These are phyloP conservation scores for Mayetiola destructor DNA, from an alignment of 2,888 invertebrate species.

Conservation along the genomic window DNA sequence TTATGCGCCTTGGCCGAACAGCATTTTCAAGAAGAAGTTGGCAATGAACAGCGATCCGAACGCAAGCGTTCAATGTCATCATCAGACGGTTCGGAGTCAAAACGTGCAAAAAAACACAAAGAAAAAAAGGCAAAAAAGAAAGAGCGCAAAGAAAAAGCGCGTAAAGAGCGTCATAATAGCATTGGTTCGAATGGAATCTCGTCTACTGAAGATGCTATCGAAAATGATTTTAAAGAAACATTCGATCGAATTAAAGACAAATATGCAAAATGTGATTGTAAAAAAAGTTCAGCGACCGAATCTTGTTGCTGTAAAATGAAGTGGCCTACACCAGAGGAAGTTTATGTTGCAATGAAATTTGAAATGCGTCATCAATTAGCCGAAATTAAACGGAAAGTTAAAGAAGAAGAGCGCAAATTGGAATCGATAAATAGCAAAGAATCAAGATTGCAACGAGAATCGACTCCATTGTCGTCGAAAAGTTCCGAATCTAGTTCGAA, in stretches of 20 bases:
- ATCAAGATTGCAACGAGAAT: constrained; percentile 16
- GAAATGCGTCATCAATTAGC: constrained; percentile 70
- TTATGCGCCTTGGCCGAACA: constrained; percentile 76
- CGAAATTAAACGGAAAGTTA: constrained; percentile 65
- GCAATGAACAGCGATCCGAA: constrained; percentile 26
- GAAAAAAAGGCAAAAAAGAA: constrained; percentile 30
- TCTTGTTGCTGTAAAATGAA: constrained; percentile 23
- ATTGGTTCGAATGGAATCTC: constrained; percentile 26
- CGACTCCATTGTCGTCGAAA: constrained; percentile 18
- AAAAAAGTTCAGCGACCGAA: constrained; percentile 10
- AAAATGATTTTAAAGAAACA: constrained; percentile 20
- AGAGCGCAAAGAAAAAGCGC: constrained; percentile 30
- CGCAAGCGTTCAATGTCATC: constrained; percentile 10
- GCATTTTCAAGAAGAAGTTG: constrained; percentile 59
- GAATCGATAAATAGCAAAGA: constrained; percentile 39
- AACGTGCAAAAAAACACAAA: constrained; percentile 13
- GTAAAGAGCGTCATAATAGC: constrained; percentile 19
- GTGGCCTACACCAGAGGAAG: constrained; percentile 40
- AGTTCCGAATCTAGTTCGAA: constrained; percentile 11
- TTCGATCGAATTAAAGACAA: constrained; percentile 21
- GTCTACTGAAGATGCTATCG: constrained; percentile 25
- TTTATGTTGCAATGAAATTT: constrained; percentile 51
- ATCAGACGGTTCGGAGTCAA: constrained; percentile 8
- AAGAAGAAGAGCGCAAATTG: constrained; percentile 72
- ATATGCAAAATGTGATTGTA: constrained; percentile 22